phyloP scores from a whole-genome alignment of 1,140 invertebrate species.

The Magallana ariakensis region DNA sequence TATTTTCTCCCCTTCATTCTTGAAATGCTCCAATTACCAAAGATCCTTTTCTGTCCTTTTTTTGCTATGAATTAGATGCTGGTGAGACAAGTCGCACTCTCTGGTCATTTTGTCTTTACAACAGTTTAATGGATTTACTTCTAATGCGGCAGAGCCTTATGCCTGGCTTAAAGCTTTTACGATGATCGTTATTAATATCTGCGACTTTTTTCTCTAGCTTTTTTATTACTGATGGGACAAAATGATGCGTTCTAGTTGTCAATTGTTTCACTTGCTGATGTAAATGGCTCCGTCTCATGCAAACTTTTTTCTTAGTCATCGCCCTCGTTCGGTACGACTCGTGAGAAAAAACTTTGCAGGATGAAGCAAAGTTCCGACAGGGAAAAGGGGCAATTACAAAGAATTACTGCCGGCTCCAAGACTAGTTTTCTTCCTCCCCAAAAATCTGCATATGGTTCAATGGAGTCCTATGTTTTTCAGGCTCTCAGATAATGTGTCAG shows the following conservation, averaged over 20 bases:
- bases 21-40: not conserved
- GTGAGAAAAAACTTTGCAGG: constrained; percentile 31
- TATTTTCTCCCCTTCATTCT: not conserved
- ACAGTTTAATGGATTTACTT: constrained; percentile 12
- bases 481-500: constrained; percentile 6
- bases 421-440: constrained; percentile 16
- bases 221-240: constrained; percentile 36
- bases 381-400: constrained; percentile 27
- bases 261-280: constrained; percentile 31
- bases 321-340: not conserved
- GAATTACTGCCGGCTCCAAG: constrained; percentile 26
- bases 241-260: constrained; percentile 32
- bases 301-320: constrained; percentile 36
- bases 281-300: constrained; percentile 23
- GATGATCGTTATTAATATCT: constrained; percentile 20
- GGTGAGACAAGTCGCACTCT: not conserved
- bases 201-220: constrained; percentile 31
- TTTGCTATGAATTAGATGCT: not conserved
- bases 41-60: not conserved
- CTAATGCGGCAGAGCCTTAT: not conserved
- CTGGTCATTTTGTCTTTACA: not conserved
- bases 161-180: constrained; percentile 28
- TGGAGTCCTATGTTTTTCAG: not conserved
- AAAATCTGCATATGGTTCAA: constrained; percentile 32
- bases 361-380: constrained; percentile 22